Evolutionary conservation across 2,113 vertebrate species (phyloP).

Genomic region (Triplophysa dalaica): DNA sequence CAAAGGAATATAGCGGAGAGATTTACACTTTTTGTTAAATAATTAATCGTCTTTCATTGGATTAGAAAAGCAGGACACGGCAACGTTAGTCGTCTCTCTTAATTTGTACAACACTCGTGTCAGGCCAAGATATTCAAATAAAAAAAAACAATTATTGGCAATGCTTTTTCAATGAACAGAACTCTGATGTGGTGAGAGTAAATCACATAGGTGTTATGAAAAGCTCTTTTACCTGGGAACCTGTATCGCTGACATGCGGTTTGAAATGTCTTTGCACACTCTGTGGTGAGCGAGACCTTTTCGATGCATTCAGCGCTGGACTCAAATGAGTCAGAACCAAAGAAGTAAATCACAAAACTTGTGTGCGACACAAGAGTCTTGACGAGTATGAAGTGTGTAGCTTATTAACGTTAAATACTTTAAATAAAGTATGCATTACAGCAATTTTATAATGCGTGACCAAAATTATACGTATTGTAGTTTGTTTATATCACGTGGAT

Average conservation of each 20-base stretch:
- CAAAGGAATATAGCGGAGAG: no score
- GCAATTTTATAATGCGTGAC: no score
- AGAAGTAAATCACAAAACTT: background rate
- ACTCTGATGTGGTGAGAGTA: background rate
- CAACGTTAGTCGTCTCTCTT: background rate
- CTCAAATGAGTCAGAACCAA: conserved; percentile 33
- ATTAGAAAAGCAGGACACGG: no score
- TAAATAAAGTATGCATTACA: no score
- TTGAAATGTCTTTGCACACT: conserved; percentile 12
- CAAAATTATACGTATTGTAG: no score
- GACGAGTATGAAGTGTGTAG: no score
- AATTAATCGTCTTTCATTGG: no score
- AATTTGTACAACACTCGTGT: no score
- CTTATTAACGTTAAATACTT: no score
- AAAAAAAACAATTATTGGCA: background rate
- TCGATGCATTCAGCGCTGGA: background rate
- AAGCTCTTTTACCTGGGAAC: background rate
- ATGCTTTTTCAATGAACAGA: background rate
- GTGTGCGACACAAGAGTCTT: background rate
- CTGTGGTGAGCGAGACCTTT: conserved; percentile 35
- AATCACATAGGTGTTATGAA: background rate
- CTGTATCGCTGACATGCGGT: background rate
- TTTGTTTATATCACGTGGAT: no score
- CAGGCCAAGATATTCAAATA: background rate
- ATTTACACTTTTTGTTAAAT: no score